These are phyloP conservation scores for Sinocyclocheilus maitianheensis DNA, from an alignment of 2,113 vertebrate species.

Conservation along the genomic window DNA sequence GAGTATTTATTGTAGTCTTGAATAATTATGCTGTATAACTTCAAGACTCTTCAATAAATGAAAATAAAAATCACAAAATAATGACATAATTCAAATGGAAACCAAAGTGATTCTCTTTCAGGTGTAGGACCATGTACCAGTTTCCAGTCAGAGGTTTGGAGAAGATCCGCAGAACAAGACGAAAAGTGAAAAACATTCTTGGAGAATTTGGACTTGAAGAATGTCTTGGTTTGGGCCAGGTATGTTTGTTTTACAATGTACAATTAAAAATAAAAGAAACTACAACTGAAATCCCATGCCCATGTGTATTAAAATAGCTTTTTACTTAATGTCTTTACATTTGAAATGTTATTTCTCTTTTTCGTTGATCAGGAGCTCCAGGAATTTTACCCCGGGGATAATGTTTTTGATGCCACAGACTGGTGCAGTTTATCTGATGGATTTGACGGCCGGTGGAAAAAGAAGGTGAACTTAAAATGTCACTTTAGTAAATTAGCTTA, in stretches of 20 bases:
- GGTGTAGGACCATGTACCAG: constrained; percentile 72
- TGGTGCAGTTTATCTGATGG: constrained; percentile 72
- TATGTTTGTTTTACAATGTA: constrained; percentile 44
- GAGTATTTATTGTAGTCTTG: neutral
- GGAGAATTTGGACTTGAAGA: constrained; percentile 76
- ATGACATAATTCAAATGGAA: neutral
- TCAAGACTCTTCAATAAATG: neutral
- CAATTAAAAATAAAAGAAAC: neutral
- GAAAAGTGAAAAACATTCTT: constrained; percentile 73
- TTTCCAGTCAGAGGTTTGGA: constrained; percentile 72
- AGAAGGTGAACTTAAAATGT: constrained; percentile 66
- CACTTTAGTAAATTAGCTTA: neutral
- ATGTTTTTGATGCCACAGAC: constrained; percentile 64
- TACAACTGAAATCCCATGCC: neutral
- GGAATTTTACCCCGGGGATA: constrained; percentile 59
- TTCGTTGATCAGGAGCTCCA: constrained; percentile 60
- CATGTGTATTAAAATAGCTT: neutral
- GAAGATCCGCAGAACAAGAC: constrained; percentile 75
- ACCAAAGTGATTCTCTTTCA: constrained; percentile 18
- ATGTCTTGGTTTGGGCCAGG: constrained; percentile 69
- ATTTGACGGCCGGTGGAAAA: constrained; percentile 61
- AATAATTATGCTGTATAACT: neutral
- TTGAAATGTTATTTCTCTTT: neutral
- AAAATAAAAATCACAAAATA: neutral
- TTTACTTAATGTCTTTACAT: neutral